Conservation (phyloP, 2,888 invertebrate species). For the Drosophila imparisetae region DNA sequence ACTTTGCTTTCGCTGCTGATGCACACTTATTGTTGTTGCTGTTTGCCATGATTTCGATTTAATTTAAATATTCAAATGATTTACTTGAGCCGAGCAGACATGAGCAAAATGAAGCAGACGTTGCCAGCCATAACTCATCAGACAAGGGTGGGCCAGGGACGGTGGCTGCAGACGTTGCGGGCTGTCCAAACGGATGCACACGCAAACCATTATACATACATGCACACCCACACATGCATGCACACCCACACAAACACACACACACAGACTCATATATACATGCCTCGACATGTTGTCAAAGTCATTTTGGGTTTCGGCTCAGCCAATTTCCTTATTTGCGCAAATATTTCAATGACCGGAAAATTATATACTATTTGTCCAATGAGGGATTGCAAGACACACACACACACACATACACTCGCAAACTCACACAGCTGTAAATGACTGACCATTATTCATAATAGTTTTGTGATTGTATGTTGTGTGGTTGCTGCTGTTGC, state of each 20-base stretch:
- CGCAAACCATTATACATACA: constrained; percentile 37
- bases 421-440: background rate
- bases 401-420: constrained; percentile 16
- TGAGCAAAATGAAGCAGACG: constrained; percentile 54
- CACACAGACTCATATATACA: constrained; percentile 8
- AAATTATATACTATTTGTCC: constrained; percentile 81
- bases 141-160: constrained; percentile 12
- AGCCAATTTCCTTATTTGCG: constrained; percentile 79
- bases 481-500: constrained; percentile 17
- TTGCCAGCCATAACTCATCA: constrained; percentile 71
- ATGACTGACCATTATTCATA: constrained; percentile 63
- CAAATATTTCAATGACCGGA: constrained; percentile 82
- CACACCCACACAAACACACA: constrained; percentile 8
- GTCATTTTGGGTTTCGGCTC: constrained; percentile 64
- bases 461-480: constrained; percentile 26
- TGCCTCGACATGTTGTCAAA: constrained; percentile 66
- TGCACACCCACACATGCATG: constrained; percentile 12
- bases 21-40: constrained; percentile 29
- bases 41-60: constrained; percentile 66
- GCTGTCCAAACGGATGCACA: constrained; percentile 32
- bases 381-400: constrained; percentile 45
- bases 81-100: constrained; percentile 58
- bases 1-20: constrained; percentile 20
- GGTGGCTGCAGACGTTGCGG: constrained; percentile 10
- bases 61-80: constrained; percentile 78